These are phyloP conservation scores for Colletes latitarsis DNA, from an alignment of 1,140 invertebrate genomes.

Conservation along the genomic window DNA sequence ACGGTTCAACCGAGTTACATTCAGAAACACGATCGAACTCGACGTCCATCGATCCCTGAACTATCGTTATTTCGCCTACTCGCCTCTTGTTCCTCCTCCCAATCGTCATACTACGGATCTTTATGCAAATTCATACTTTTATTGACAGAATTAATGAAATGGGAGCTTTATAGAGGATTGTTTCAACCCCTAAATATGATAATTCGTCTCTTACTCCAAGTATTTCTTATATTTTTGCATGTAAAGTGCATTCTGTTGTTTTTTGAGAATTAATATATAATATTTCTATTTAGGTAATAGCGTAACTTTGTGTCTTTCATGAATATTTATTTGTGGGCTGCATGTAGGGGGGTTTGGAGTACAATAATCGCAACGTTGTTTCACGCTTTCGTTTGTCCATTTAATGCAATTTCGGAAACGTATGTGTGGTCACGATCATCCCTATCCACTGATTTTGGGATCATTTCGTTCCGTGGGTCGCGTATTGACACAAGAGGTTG, in stretches of 20 bases:
- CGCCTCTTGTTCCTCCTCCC: too few relatives aligned
- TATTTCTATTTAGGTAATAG: not conserved
- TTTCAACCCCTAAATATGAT: too few relatives aligned
- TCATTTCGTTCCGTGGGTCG: slow-evolving; percentile 20
- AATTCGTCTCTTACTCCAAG: too few relatives aligned
- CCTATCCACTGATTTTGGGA: not conserved
- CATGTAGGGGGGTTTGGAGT: not conserved
- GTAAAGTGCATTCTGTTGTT: too few relatives aligned
- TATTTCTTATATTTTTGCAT: too few relatives aligned
- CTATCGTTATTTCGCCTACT: not conserved
- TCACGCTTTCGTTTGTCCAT: slow-evolving; percentile 57
- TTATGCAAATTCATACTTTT: too few relatives aligned
- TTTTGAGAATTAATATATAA: too few relatives aligned
- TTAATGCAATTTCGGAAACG: slow-evolving; percentile 61
- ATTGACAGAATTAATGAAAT: too few relatives aligned
- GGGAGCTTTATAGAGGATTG: too few relatives aligned
- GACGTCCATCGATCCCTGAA: not conserved
- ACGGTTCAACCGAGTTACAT: slow-evolving; percentile 24
- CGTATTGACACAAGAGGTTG: not conserved
- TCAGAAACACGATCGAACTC: slow-evolving; percentile 7
- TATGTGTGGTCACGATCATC: slow-evolving; percentile 60
- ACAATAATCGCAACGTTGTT: slow-evolving; percentile 57
- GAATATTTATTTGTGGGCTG: not conserved
- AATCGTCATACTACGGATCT: slow-evolving; percentile 11
- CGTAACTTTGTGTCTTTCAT: not conserved